Evolutionary conservation across 2,888 invertebrate genomes (phyloP).

Genomic region (Aquatica leii): DNA sequence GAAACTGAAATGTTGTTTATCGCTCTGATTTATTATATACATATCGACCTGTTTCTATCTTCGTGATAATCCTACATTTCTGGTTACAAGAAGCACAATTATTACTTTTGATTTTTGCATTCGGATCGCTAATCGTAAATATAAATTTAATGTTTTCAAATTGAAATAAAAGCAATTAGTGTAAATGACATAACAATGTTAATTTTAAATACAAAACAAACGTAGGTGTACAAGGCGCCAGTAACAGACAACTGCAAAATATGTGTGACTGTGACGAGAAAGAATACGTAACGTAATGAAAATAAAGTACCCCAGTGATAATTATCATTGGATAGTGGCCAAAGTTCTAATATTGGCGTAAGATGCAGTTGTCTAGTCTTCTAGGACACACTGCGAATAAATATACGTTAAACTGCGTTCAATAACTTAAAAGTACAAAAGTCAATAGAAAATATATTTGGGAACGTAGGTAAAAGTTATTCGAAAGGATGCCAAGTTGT

Average conservation of each 20-base stretch:
- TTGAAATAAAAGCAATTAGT: too few species aligned
- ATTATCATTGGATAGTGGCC: constrained; percentile 27
- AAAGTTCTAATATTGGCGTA: constrained; percentile 29
- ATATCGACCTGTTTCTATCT: too few species aligned
- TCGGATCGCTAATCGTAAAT: too few species aligned
- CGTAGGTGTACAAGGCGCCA: constrained; percentile 35
- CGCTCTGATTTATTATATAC: too few species aligned
- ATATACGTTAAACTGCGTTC: constrained; percentile 19
- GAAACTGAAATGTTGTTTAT: too few species aligned
- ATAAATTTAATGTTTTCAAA: too few species aligned
- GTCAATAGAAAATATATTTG: not conserved
- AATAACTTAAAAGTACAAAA: constrained; percentile 13
- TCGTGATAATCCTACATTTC: too few species aligned
- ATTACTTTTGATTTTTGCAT: too few species aligned
- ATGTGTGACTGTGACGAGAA: constrained; percentile 29
- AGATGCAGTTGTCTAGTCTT: constrained; percentile 29
- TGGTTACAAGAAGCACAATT: too few species aligned
- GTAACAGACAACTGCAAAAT: constrained; percentile 25
- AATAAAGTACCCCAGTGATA: constrained; percentile 26
- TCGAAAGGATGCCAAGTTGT: constrained; percentile 20
- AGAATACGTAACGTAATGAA: constrained; percentile 29
- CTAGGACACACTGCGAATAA: constrained; percentile 17
- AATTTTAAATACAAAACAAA: constrained; percentile 32
- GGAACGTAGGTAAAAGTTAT: too few species aligned
- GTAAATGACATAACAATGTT: constrained; percentile 25